Base-by-base conservation (phyloP, 2,797 vertebrate genomes). In the Arremon brunneinucha region DNA sequence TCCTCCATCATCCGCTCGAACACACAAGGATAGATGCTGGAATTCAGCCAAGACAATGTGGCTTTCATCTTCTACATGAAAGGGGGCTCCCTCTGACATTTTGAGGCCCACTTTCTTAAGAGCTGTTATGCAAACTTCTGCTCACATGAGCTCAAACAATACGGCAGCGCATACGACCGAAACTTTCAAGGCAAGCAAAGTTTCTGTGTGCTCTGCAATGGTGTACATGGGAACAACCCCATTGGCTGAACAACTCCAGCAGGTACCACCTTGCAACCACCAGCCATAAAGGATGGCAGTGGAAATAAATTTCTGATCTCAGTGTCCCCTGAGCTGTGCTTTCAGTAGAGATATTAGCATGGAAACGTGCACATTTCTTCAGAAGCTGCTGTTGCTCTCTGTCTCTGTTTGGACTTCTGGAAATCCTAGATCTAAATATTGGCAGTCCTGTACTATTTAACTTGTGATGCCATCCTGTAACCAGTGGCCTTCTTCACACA, bases 161-260 rank as follows among this genome's bases (percentile, higher is more conserved):
- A n/a, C 0, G 0, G 55, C 12, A 19, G n/a, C 0, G 0, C 2
- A 0, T 14, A 69, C 0, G 1, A 35, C 22, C 0, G 0, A 43
- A 85, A 74, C 41, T 47, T 81, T 14, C 39, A 24, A 26, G 69
- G 68, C 13, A 24, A 60, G 64, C 30, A 27, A 34, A 18, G 3
- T 44, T 68, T 75, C 71, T 0, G 0, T 30, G 14, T 1, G 5
- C 56, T 55, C 52, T 55, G 52, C 69, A 47, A 7, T 16, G 52
- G 28, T 0, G 5, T 7, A 10, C 0, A 0, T 55, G 35, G 85
- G 72, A 82, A 64, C 1, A 1, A 17, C 5, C 60, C 81, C 37
- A 2, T 1, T 7, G 9, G 50, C 60, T 23, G 49, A 47, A 28
- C 59, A 52, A 9, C 19, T 63, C 74, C 69, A 55, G 21, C 39